A percentile compares a stretch with the other conserved stretches of the same genome.
phyloP scores from a whole-genome alignment of 2,113 vertebrate genomes.

The Kobus ellipsiprymnus region DNA sequence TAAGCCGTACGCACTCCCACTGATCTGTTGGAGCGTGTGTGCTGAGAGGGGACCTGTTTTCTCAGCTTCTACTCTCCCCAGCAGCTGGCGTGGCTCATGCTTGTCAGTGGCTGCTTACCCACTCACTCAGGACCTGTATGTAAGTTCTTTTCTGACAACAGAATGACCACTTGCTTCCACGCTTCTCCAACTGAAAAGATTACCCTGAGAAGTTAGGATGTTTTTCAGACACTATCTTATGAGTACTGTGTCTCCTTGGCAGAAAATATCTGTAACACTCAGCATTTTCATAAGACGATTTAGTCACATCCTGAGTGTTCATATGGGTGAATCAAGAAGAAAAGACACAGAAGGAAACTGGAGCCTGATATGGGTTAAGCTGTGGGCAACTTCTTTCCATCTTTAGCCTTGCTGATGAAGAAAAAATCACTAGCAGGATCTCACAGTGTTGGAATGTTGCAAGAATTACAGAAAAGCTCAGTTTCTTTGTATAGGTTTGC shows the following conservation, averaged over 20 bases:
- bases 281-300: constrained; percentile 32
- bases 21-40: background rate
- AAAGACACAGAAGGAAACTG: background rate
- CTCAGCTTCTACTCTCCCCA: background rate
- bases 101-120: background rate
- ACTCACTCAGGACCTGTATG: constrained; percentile 6
- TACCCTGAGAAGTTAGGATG: background rate
- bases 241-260: background rate
- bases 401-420: background rate
- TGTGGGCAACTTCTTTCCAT: background rate
- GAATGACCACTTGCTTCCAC: background rate
- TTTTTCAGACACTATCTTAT: constrained; percentile 42
- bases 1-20: background rate
- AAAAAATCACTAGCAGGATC: background rate
- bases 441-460: background rate
- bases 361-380: background rate
- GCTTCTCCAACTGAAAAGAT: background rate
- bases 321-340: constrained; percentile 16
- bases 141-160: background rate
- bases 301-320: constrained; percentile 36
- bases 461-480: background rate
- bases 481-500: background rate
- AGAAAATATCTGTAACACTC: constrained; percentile 14
- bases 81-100: background rate
- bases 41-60: background rate